phyloP scores from a whole-genome alignment of 2,797 vertebrate species.

The Rhabdophis nuchalis region DNA sequence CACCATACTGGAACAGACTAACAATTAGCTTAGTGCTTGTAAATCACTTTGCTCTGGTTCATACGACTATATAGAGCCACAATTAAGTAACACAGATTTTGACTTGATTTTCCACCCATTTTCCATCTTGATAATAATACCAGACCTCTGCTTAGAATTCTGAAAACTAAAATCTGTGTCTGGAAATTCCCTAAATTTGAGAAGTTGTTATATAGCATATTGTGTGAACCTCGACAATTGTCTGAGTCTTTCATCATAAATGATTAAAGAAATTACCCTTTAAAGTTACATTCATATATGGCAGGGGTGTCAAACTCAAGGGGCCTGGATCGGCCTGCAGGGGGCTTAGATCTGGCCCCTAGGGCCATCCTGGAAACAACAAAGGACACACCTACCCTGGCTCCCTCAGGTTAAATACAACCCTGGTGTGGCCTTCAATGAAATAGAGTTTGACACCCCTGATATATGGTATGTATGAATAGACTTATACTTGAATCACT shows the following conservation, averaged over 20 bases:
- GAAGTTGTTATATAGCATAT: neutral
- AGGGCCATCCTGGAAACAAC: too few relatives aligned
- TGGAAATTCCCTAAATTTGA: neutral
- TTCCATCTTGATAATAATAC: neutral
- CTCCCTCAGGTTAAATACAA: too few relatives aligned
- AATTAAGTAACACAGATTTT: neutral
- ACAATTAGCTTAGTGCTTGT: neutral
- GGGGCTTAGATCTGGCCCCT: too few relatives aligned
- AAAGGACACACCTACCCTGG: too few relatives aligned
- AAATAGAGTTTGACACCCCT: too few relatives aligned
- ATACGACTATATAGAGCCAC: neutral
- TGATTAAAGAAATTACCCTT: neutral
- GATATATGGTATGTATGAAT: neutral
- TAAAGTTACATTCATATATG: neutral
- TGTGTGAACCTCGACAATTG: neutral
- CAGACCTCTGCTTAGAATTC: neutral
- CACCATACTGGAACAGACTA: neutral
- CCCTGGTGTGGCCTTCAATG: too few relatives aligned
- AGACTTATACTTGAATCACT: neutral
- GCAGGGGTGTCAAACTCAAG: neutral
- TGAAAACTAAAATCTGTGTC: neutral
- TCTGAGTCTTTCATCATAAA: neutral
- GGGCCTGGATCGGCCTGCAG: too few relatives aligned
- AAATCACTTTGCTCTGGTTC: neutral
- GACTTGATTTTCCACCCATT: neutral